phyloP scores from a whole-genome alignment of 2,888 invertebrate species.

The Odontocerum albicorne region DNA sequence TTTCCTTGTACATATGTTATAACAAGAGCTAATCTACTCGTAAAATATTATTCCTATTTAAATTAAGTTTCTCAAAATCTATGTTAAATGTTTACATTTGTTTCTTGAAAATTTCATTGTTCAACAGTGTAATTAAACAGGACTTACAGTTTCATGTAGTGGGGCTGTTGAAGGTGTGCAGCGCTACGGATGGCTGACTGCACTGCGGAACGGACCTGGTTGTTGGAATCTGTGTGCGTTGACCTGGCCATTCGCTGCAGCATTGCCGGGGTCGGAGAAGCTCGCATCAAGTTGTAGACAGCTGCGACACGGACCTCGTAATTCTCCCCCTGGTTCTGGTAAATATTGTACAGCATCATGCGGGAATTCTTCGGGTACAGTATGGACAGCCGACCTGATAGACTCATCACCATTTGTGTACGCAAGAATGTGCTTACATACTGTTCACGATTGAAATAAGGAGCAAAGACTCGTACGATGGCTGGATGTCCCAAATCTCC shows the following conservation, averaged over 20 bases:
- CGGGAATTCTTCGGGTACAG: slow-evolving; percentile 57
- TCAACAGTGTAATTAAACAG: no score
- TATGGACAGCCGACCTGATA: slow-evolving; percentile 53
- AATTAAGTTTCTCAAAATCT: no score
- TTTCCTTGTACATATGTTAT: no score
- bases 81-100: no score
- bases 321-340: slow-evolving; percentile 65
- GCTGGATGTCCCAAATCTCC: slow-evolving; percentile 66
- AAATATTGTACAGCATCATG: slow-evolving; percentile 64
- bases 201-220: slow-evolving; percentile 67
- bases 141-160: slow-evolving; percentile 56
- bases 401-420: slow-evolving; percentile 60
- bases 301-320: slow-evolving; percentile 68
- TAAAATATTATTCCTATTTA: no score
- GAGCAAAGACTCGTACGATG: slow-evolving; percentile 63
- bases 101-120: no score
- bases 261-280: slow-evolving; percentile 62
- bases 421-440: slow-evolving; percentile 63
- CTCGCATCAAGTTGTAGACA: slow-evolving; percentile 61
- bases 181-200: slow-evolving; percentile 62
- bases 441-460: slow-evolving; percentile 66
- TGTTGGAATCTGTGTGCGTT: slow-evolving; percentile 64
- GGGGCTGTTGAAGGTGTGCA: slow-evolving; percentile 51
- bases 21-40: no score
- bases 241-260: slow-evolving; percentile 71